Conservation (phyloP, 2,888 invertebrate species). For the Toxonevra muliebris region DNA sequence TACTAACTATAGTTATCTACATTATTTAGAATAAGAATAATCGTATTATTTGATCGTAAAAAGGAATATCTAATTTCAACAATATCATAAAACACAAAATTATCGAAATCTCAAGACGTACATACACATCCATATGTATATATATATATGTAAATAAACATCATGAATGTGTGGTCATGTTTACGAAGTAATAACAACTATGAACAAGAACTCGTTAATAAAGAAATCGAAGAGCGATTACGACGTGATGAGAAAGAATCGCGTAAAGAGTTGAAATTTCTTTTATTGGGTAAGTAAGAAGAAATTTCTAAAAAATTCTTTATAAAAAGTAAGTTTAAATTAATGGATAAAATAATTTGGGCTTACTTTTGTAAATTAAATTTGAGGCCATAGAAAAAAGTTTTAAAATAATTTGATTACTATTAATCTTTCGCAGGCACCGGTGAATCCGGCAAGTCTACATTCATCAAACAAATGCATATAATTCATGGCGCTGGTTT, state of each 20-base stretch:
- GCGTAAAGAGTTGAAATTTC: slow-evolving; percentile 90
- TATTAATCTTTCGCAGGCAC: slow-evolving; percentile 64
- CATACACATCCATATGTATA: too few species aligned
- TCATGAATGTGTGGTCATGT: slow-evolving; percentile 94
- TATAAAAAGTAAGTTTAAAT: too few species aligned
- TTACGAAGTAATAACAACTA: slow-evolving; percentile 98
- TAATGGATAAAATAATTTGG: too few species aligned
- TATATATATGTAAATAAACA: too few species aligned
- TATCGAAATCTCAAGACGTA: too few species aligned
- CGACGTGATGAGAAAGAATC: slow-evolving; percentile 99
- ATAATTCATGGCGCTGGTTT: slow-evolving; percentile 99
- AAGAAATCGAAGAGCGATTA: slow-evolving; percentile 99
- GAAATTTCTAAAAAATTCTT: too few species aligned
- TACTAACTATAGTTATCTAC: too few species aligned
- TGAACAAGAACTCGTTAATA: slow-evolving; percentile 99
- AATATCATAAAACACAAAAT: too few species aligned
- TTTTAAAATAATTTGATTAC: not conserved
- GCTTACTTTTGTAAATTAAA: slow-evolving; percentile 5
- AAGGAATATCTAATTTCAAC: too few species aligned
- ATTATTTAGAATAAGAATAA: too few species aligned
- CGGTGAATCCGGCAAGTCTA: slow-evolving; percentile 99
- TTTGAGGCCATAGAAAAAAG: not conserved
- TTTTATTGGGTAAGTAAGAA: slow-evolving; percentile 87
- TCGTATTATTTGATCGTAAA: too few species aligned
- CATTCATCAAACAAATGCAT: slow-evolving; percentile 99